Base-by-base conservation (phyloP, 2,797 vertebrate genomes). In the Hippoglossus hippoglossus region DNA sequence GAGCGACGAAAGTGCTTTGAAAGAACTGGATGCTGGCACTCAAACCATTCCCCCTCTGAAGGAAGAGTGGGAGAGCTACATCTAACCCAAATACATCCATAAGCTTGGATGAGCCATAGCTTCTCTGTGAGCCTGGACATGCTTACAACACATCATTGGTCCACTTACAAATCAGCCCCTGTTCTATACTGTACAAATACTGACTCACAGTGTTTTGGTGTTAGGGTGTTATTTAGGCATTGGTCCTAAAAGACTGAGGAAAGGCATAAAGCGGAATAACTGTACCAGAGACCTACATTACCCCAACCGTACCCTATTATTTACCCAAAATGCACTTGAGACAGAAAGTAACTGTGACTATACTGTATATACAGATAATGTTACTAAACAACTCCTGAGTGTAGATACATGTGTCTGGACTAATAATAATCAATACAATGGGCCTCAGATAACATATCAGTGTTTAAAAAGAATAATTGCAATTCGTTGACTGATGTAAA, bases 11-110 rank as follows among this genome's bases (percentile, higher is more conserved):
- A 94, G 92, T 71, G 77, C 95, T 87, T 93, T 96, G 8, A 95
- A 94, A 85, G 96, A 96, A 89, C 87, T 94, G 24, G 95, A 97
- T 66, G 95, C 95, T 77, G 91, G 93, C 2, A 93, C 93, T 78
- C 91, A 94, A 92, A 96, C 94, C 31, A 84, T 95, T 77, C 94
- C 95, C 71, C 91, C 93, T 39, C 92, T 97, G 91, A 99, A 98
- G 87, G 96, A 97, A 88, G 96, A 96, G 71, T 95, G 95, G 84
- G 91, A 86, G 58, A 86, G 66, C 72, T 69, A 67, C 67, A 76
- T 83, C 49, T 89, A 58, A 80, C 46, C 31, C n/a, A 19, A 11
- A 61, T 18, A 53, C 36, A 63, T 52, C 46, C 52, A 50, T 13
- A 22, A 36, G 56, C 22, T 22, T 5, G 51, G 61, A 55, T 16